Conservation (phyloP, 1,140 invertebrate genomes). For the Mamestra configurata region DNA sequence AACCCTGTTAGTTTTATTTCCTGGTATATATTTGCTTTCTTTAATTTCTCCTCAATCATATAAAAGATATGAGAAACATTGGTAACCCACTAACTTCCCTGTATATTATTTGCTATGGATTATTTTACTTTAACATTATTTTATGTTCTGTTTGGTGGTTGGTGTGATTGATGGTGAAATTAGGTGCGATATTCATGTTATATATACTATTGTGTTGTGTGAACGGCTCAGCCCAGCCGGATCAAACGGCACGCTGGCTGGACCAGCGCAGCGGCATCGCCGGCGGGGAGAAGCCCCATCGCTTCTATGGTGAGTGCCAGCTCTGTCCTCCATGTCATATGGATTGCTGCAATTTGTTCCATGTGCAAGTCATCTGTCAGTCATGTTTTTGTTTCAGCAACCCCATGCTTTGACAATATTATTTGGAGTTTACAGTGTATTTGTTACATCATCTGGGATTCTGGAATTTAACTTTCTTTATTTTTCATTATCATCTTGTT, state of each 20-base stretch:
- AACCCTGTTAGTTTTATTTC: slow-evolving; percentile 46
- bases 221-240: slow-evolving; percentile 86
- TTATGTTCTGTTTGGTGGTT: slow-evolving; percentile 86
- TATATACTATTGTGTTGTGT: slow-evolving; percentile 88
- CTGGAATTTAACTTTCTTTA: slow-evolving; percentile 52
- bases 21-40: slow-evolving; percentile 50
- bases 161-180: slow-evolving; percentile 82
- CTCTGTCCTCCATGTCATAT: slow-evolving; percentile 44
- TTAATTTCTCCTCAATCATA: slow-evolving; percentile 44
- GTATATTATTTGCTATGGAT: slow-evolving; percentile 54
- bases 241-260: slow-evolving; percentile 86
- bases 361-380: slow-evolving; percentile 60
- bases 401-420: slow-evolving; percentile 70
- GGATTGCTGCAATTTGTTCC: slow-evolving; percentile 53
- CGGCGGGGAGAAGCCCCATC: slow-evolving; percentile 81
- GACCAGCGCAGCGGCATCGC: slow-evolving; percentile 79
- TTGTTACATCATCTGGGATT: slow-evolving; percentile 56
- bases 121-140: slow-evolving; percentile 78
- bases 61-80: slow-evolving; percentile 8
- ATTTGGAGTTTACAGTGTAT: slow-evolving; percentile 58
- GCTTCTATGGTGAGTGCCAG: slow-evolving; percentile 86
- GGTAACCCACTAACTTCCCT: slow-evolving; percentile 53
- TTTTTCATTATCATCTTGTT: slow-evolving; percentile 54
- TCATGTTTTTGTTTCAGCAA: slow-evolving; percentile 80
- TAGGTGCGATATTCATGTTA: slow-evolving; percentile 88